Conservation (phyloP, 2,888 invertebrate genomes). For the Xylota sylvarum region DNA sequence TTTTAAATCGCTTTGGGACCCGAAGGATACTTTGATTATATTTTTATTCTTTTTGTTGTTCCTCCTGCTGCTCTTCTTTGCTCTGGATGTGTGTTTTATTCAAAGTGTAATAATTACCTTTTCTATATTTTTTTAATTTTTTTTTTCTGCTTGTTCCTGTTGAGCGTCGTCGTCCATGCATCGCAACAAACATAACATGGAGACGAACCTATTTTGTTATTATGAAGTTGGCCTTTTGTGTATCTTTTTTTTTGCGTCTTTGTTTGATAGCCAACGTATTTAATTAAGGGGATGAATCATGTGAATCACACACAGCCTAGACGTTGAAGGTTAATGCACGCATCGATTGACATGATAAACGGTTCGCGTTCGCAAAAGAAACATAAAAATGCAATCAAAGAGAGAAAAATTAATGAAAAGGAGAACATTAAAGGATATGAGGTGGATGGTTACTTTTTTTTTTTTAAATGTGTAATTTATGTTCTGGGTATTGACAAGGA, state of each 20-base stretch:
- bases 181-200: constrained; percentile 18
- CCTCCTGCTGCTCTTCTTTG: neutral
- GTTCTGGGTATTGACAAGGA: neutral
- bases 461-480: neutral
- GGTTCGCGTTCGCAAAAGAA: constrained; percentile 47
- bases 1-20: constrained; percentile 66
- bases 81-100: constrained; percentile 53
- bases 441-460: neutral
- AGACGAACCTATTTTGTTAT: constrained; percentile 18
- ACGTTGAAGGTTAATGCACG: constrained; percentile 59
- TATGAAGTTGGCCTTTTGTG: constrained; percentile 27
- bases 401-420: constrained; percentile 47
- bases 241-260: constrained; percentile 57
- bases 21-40: constrained; percentile 35
- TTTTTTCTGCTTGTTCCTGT: constrained; percentile 32
- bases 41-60: neutral
- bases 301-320: constrained; percentile 47
- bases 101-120: constrained; percentile 74
- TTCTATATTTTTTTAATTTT: constrained; percentile 25
- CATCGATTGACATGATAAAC: constrained; percentile 74
- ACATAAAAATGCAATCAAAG: constrained; percentile 42
- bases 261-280: constrained; percentile 71
- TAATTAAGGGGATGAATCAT: constrained; percentile 73
- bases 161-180: constrained; percentile 14
- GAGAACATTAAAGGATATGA: constrained; percentile 15